A percentile compares a stretch with the other conserved stretches of the same genome.
phyloP scores from a whole-genome alignment of 2,888 invertebrate genomes.

The Griposia aprilina region DNA sequence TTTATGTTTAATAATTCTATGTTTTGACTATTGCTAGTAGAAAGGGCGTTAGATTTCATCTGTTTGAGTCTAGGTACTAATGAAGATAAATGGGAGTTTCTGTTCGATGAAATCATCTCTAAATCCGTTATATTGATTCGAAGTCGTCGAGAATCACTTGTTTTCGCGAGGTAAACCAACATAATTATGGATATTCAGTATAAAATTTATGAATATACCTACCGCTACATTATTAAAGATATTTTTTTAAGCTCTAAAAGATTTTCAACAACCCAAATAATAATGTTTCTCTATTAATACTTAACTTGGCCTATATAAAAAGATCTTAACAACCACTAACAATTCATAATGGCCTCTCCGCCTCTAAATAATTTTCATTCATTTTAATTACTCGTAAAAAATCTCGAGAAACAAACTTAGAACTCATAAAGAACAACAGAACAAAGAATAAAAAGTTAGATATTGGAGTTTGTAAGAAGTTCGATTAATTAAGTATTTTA shows the following conservation, averaged over 20 bases:
- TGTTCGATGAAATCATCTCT: background rate
- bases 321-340: slow-evolving; percentile 43
- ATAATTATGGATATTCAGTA: background rate
- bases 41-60: background rate
- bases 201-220: background rate
- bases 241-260: slow-evolving; percentile 4
- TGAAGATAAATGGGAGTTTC: background rate
- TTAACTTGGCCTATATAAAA: slow-evolving; percentile 52
- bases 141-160: background rate
- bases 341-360: slow-evolving; percentile 41
- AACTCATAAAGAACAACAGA: slow-evolving; percentile 65
- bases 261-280: slow-evolving; percentile 12
- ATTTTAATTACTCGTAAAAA: slow-evolving; percentile 70
- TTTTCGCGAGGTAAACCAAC: background rate
- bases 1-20: too few species aligned
- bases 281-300: slow-evolving; percentile 45
- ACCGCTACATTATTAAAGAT: background rate
- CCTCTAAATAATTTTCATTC: slow-evolving; percentile 62
- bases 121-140: background rate
- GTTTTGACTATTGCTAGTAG: too few species aligned
- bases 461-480: slow-evolving; percentile 60
- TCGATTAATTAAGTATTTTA: slow-evolving; percentile 64
- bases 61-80: background rate
- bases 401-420: slow-evolving; percentile 57
- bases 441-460: slow-evolving; percentile 60